Percentiles rank a stretch among this genome's conserved stretches.
phyloP scores from a whole-genome alignment of 1,140 invertebrate species.

The Pectinophora gossypiella region DNA sequence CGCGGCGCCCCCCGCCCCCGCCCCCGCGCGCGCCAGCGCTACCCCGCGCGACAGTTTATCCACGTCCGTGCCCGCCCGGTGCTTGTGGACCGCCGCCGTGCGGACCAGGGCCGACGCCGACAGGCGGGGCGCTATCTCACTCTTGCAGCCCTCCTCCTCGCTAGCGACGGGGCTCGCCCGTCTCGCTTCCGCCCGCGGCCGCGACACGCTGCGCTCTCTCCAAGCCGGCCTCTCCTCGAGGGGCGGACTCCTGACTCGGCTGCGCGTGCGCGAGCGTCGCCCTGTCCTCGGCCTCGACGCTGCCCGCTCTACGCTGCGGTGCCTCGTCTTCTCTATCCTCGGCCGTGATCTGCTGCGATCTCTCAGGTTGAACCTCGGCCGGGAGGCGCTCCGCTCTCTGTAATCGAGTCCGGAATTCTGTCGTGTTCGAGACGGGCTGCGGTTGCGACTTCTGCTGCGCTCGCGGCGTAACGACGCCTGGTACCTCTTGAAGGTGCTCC shows the following conservation, averaged over 20 bases:
- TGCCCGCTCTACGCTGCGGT: not conserved
- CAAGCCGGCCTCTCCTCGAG: not conserved
- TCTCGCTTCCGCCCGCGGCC: not conserved
- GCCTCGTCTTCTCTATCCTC: not conserved
- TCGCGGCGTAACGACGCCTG: constrained; percentile 39
- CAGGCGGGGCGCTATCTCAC: constrained; percentile 24
- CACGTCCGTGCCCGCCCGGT: constrained; percentile 61
- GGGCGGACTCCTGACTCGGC: too few species aligned
- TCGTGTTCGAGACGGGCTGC: constrained; percentile 11
- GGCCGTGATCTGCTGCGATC: not conserved
- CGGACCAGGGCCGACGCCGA: constrained; percentile 80
- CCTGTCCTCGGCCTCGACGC: constrained; percentile 15
- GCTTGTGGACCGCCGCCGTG: constrained; percentile 79
- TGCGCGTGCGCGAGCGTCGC: constrained; percentile 5
- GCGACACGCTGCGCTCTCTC: constrained; percentile 24
- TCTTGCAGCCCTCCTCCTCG: not conserved
- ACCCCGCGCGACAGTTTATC: constrained; percentile 39
- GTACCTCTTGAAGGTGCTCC: constrained; percentile 61
- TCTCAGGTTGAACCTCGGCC: constrained; percentile 1
- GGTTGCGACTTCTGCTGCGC: constrained; percentile 2
- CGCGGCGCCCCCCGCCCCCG: constrained; percentile 58
- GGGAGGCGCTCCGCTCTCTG: not conserved
- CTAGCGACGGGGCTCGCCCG: not conserved
- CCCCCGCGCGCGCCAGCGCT: constrained; percentile 22
- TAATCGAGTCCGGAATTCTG: not conserved